Evolutionary conservation across 2,888 invertebrate species (phyloP), one percentile per base, ranked within the genome.

Genomic region (Clanis bilineata): DNA sequence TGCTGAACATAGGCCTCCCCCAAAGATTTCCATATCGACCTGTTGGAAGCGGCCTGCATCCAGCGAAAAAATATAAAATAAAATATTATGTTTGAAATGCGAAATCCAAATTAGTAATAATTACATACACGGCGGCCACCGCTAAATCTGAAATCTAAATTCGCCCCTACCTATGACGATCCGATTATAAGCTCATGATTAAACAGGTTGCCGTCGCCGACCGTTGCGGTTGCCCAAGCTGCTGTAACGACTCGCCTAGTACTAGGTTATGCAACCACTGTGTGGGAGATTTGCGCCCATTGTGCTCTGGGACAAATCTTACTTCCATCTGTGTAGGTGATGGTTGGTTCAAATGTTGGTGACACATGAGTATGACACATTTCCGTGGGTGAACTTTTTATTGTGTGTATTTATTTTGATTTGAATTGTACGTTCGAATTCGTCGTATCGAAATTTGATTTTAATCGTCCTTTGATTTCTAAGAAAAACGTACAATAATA

Each of bases 211-310:
- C 36, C 45, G 23, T 32, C 28, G 51, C 18, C 36, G 21, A 18
- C 41, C 18, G 41, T 41, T 18, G 54, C 43, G 22, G 39, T 59
- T 59, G 56, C 56, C 56, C 56, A 59, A 59, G 59, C 56, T 59
- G 36, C 45, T 56, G 38, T 59, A 59, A 59, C 56, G 25, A 56
- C 55, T 56, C 55, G 39, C 61, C 59, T 59, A 65, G 58, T 63
- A 62, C 61, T 62, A 54, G 61, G 57, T 70, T 66, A 64, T 64
- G 67, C 64, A 70, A 70, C 58, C 43, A 36, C 58, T 58, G 55
- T 51, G 32, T 59, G 36, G 25, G 51, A 39, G 47, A 44, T 45
- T 39, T 56, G 45, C 43, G 41, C 25, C 18, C 18, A 44, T 56
- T 56, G 32, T 44, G 36, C 25, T 47, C 25, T 45, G 38, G 45